These are phyloP conservation scores for Setipinna tenuifilis DNA, from an alignment of 2,797 vertebrate genomes.

Conservation along the genomic window DNA sequence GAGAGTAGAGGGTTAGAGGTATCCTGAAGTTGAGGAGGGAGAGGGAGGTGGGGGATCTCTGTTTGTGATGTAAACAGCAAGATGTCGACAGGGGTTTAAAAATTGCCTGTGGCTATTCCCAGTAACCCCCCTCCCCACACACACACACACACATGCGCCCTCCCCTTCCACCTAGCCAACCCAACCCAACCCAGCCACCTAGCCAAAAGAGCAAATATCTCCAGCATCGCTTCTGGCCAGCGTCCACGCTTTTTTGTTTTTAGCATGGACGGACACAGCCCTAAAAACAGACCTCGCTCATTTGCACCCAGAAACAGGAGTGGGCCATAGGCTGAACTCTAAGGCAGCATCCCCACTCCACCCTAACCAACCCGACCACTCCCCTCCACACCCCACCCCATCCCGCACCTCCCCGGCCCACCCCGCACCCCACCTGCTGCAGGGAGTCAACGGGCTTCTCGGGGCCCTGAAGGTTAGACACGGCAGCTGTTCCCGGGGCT, in stretches of 20 bases:
- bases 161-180: background rate
- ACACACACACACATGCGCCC: background rate
- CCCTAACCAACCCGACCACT: too few species aligned
- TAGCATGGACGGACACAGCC: background rate
- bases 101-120: constrained; percentile 60
- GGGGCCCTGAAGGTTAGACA: constrained; percentile 58
- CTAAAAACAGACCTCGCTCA: background rate
- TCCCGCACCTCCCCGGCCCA: background rate
- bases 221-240: constrained; percentile 35
- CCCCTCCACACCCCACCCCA: background rate
- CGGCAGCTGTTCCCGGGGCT: constrained; percentile 60
- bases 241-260: constrained; percentile 64
- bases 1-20: constrained; percentile 37
- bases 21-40: constrained; percentile 15
- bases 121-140: constrained; percentile 55
- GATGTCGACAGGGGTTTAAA: constrained; percentile 50
- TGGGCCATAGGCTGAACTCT: background rate
- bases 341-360: background rate
- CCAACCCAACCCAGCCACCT: too few species aligned
- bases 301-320: background rate
- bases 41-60: background rate
- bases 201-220: background rate
- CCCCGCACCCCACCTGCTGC: constrained; percentile 60
- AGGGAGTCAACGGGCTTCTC: constrained; percentile 62
- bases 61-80: constrained; percentile 19